Conservation (phyloP, 1,140 invertebrate species). For the Drosophila setifemur region DNA sequence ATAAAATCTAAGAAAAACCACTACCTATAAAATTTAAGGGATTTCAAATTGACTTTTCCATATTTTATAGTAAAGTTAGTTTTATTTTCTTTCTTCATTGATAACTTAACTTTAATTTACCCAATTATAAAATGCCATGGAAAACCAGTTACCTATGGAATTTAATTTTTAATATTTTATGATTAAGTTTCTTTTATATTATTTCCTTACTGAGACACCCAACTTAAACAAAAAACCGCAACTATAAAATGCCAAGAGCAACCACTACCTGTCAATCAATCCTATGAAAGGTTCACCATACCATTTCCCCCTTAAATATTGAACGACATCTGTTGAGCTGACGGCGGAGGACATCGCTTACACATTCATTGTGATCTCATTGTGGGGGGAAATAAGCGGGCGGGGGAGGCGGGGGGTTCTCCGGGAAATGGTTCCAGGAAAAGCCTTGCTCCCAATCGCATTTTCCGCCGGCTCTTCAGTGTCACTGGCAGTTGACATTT, state of each 20-base stretch:
- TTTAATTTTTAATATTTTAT: too few relatives aligned
- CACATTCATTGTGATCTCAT: conserved; percentile 24
- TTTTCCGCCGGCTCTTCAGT: neutral
- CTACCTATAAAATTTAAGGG: too few relatives aligned
- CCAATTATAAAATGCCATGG: too few relatives aligned
- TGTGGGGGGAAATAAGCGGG: neutral
- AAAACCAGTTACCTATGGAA: too few relatives aligned
- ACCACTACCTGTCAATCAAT: neutral
- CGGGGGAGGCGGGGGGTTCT: neutral
- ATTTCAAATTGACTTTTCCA: too few relatives aligned
- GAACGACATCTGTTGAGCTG: conserved; percentile 1
- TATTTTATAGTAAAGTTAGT: too few relatives aligned
- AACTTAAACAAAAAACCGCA: too few relatives aligned
- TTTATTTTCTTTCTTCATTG: too few relatives aligned
- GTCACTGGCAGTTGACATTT: conserved; percentile 17
- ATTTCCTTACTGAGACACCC: too few relatives aligned
- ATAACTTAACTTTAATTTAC: too few relatives aligned
- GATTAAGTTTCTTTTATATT: too few relatives aligned
- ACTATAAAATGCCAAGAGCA: neutral
- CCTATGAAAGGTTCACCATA: neutral
- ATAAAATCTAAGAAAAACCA: too few relatives aligned
- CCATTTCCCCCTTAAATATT: conserved; percentile 17
- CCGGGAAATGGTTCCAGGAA: neutral
- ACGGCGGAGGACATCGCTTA: conserved; percentile 14
- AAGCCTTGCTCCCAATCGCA: conserved; percentile 32